phyloP scores from a whole-genome alignment of 2,888 invertebrate species.

The Rhabditophanes sp. region DNA sequence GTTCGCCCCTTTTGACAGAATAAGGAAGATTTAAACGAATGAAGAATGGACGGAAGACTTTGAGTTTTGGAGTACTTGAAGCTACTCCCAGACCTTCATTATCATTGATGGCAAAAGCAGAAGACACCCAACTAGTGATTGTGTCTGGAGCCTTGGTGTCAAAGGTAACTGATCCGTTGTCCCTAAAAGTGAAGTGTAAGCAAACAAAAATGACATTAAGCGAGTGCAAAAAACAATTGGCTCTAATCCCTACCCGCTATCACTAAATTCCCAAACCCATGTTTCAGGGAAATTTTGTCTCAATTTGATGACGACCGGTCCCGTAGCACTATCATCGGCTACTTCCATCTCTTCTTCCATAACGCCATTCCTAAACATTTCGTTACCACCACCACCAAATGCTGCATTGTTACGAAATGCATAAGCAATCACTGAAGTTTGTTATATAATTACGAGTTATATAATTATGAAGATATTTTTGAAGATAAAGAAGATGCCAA shows the following conservation, averaged over 20 bases:
- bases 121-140: slow-evolving; percentile 67
- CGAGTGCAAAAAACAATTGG: slow-evolving; percentile 1
- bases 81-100: slow-evolving; percentile 62
- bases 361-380: too few relatives aligned
- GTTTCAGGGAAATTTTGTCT: slow-evolving; percentile 15
- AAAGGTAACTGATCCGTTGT: slow-evolving; percentile 49
- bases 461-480: too few relatives aligned
- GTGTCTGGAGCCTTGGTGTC: slow-evolving; percentile 61
- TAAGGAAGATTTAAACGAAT: slow-evolving; percentile 72
- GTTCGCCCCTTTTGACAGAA: slow-evolving; percentile 72
- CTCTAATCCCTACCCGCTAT: too few relatives aligned
- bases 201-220: background rate
- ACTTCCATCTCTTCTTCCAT: background rate
- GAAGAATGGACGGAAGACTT: slow-evolving; percentile 69
- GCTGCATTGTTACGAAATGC: too few relatives aligned
- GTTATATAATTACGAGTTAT: too few relatives aligned
- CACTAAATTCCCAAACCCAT: slow-evolving; percentile 14
- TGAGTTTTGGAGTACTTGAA: slow-evolving; percentile 49
- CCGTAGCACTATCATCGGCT: slow-evolving; percentile 3
- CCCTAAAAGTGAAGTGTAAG: slow-evolving; percentile 37
- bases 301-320: slow-evolving; percentile 6
- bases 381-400: too few relatives aligned
- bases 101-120: slow-evolving; percentile 65
- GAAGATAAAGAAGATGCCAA: too few relatives aligned
- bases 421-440: too few relatives aligned